Evolutionary conservation across 1,140 invertebrate species (phyloP).

Genomic region (Phocides pigmalion): DNA sequence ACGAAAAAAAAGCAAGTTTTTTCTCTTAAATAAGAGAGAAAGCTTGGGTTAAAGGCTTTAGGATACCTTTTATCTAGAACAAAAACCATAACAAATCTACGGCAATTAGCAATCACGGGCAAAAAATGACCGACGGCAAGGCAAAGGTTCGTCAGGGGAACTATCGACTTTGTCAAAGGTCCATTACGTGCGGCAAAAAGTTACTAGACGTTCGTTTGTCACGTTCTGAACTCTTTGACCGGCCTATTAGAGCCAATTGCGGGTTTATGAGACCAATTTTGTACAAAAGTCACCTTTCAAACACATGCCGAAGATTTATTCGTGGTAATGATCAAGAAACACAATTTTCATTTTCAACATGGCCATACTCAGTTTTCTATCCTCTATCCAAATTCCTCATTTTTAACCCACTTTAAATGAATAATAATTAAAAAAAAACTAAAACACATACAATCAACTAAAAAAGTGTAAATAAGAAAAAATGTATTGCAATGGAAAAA

Average conservation of each 20-base stretch:
- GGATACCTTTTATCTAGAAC: not conserved
- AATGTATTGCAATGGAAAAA: too few species aligned
- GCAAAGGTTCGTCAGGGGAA: slow-evolving; percentile 3
- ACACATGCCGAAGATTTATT: not conserved
- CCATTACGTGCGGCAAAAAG: slow-evolving; percentile 11
- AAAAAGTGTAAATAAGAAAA: too few species aligned
- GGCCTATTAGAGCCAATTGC: slow-evolving; percentile 17
- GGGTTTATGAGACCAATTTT: slow-evolving; percentile 16
- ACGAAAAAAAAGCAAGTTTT: not conserved
- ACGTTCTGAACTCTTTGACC: slow-evolving; percentile 23
- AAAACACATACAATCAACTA: too few species aligned
- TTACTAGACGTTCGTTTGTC: slow-evolving; percentile 9
- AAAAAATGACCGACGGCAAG: not conserved
- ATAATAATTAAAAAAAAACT: too few species aligned
- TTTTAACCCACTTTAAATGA: too few species aligned
- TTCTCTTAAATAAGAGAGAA: not conserved
- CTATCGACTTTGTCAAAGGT: slow-evolving; percentile 12
- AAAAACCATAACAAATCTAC: slow-evolving; percentile 3
- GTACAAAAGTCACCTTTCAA: slow-evolving; percentile 11
- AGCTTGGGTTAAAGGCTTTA: not conserved
- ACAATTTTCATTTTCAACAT: too few species aligned
- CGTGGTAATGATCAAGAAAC: not conserved
- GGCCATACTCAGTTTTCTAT: too few species aligned
- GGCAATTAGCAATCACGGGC: slow-evolving; percentile 5
- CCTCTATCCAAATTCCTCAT: too few species aligned